Evolutionary conservation across 1,140 invertebrate species (phyloP).

Genomic region (Meteorus sp.): DNA sequence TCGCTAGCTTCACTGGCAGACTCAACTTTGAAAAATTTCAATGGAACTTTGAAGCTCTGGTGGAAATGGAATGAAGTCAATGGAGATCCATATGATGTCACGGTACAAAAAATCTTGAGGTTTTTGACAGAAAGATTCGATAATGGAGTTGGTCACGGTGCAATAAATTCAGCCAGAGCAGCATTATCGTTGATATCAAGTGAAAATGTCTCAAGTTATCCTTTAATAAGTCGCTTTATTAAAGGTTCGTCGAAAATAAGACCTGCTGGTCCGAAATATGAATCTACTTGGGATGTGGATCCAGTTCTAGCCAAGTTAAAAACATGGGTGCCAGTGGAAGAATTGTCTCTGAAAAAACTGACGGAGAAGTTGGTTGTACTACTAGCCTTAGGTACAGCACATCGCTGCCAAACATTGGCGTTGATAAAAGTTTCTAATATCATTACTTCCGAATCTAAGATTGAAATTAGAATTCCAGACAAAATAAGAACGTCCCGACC

Average conservation of each 20-base stretch:
- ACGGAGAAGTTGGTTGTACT: conserved; percentile 18
- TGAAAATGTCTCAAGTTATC: no score
- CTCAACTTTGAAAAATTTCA: conserved; percentile 18
- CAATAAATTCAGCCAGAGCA: neutral
- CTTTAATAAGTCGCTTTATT: no score
- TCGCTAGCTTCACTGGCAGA: conserved; percentile 15
- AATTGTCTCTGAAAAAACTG: neutral
- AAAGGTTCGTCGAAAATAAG: no score
- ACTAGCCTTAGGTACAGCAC: conserved; percentile 23
- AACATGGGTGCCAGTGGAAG: neutral
- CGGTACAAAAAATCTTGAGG: neutral
- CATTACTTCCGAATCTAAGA: neutral
- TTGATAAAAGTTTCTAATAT: conserved; percentile 18
- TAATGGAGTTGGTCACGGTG: neutral
- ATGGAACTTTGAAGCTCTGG: conserved; percentile 7
- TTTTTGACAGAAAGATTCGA: neutral
- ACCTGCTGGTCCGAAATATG: conserved; percentile 32
- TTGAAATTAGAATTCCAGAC: conserved; percentile 18
- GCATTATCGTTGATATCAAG: neutral
- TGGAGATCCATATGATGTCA: neutral
- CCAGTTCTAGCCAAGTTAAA: neutral
- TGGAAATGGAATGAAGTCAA: neutral
- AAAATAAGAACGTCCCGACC: conserved; percentile 23
- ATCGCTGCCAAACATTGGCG: conserved; percentile 21
- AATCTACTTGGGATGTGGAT: conserved; percentile 29